Evolutionary conservation across 2,888 invertebrate genomes (phyloP), one percentile per base, ranked within the genome.

Genomic region (Clunio marinus): DNA sequence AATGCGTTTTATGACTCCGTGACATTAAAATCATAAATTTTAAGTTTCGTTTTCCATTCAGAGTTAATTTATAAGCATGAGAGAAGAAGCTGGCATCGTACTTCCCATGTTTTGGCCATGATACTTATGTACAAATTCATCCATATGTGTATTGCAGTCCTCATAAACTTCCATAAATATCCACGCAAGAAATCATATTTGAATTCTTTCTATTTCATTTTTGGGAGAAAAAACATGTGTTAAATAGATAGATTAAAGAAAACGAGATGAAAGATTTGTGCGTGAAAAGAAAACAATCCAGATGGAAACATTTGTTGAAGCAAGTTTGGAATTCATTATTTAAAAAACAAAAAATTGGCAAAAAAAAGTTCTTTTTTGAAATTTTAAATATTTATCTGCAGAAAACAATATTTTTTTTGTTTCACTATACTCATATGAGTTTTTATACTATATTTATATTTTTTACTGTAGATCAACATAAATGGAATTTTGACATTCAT

Each of bases 401-500:
- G n/a, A n/a, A n/a, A n/a, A n/a, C n/a, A n/a, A n/a, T n/a, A n/a
- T n/a, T n/a, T n/a, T n/a, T n/a, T n/a, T n/a, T n/a, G n/a, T n/a
- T n/a, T n/a, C n/a, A n/a, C n/a, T n/a, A n/a, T n/a, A n/a, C n/a
- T n/a, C n/a, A n/a, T 24, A 65, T 58, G 66, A 51, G 28, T 41
- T 13, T 46, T 55, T 45, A 60, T 55, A 62, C n/a, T 55, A 25
- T 24, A 24, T 24, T 28, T 32, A n/a, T 24, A 68, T 70, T 2
- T 10, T 55, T 13, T 72, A 72, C n/a, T n/a, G 25, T 72, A 96
- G 96, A 88, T 96, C 69, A 96, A 95, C 78, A 88, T 88, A 75
- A 94, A 92, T 79, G 96, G 96, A 57, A 84, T 95, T 15, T 77
- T 96, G 32, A 91, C 96, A 4, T 96, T 96, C 76, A 83, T 89